These are phyloP conservation scores for Cactoblastis cactorum DNA, from an alignment of 2,888 invertebrate species.

Conservation along the genomic window DNA sequence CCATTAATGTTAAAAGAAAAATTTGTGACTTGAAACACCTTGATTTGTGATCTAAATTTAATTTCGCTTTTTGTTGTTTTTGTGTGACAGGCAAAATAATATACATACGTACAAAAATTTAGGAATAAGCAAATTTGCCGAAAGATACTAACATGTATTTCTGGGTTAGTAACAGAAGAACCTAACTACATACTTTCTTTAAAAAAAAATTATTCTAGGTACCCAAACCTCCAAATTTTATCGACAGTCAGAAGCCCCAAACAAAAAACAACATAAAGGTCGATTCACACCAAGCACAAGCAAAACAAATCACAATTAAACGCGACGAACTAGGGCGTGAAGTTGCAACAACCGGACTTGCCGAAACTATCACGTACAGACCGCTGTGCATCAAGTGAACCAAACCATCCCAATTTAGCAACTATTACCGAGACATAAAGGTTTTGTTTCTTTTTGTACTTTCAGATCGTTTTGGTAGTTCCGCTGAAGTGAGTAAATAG, in stretches of 20 bases:
- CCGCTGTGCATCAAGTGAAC: neutral
- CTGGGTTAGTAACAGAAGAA: too few relatives aligned
- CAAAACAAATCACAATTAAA: conserved; percentile 59
- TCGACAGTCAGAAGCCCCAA: conserved; percentile 12
- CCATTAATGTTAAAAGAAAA: too few relatives aligned
- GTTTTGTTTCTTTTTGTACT: neutral
- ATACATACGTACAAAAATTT: too few relatives aligned
- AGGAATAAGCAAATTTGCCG: too few relatives aligned
- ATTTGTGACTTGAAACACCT: too few relatives aligned
- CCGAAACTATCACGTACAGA: conserved; percentile 32
- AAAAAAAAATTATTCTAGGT: neutral
- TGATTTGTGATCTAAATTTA: too few relatives aligned
- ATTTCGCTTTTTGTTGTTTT: too few relatives aligned
- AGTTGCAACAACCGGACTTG: conserved; percentile 56
- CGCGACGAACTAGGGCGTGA: conserved; percentile 60
- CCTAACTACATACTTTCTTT: neutral
- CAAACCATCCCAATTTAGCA: neutral
- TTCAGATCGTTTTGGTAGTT: conserved; percentile 2
- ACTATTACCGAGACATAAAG: neutral
- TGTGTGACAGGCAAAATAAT: too few relatives aligned
- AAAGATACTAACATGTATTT: too few relatives aligned
- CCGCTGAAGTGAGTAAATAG: neutral
- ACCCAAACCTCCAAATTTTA: neutral
- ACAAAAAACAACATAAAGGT: conserved; percentile 26
- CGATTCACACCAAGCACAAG: conserved; percentile 33